A percentile compares a stretch with the other conserved stretches of the same genome.
phyloP scores from a whole-genome alignment of 2,113 vertebrate species.

The Hymenochirus boettgeri region DNA sequence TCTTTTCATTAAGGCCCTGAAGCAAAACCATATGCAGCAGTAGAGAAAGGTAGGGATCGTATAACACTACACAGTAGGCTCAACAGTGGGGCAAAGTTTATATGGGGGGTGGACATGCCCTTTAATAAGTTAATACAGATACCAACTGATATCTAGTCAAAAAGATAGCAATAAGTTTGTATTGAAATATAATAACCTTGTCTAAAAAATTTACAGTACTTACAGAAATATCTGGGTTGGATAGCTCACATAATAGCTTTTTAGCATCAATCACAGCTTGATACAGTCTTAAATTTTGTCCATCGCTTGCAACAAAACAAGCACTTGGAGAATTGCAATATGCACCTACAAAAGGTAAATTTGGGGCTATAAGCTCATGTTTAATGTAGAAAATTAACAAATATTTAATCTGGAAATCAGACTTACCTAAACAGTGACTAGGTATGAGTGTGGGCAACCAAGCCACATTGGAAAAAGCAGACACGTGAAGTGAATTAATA shows the following conservation, averaged over 20 bases:
- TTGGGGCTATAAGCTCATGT: neutral
- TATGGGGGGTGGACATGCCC: too few relatives aligned
- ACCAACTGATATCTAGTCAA: too few relatives aligned
- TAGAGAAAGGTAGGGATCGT: too few relatives aligned
- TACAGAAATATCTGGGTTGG: conserved; percentile 93
- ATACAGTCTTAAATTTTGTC: conserved; percentile 86
- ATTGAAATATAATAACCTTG: too few relatives aligned
- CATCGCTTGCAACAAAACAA: conserved; percentile 95
- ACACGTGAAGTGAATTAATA: conserved; percentile 93
- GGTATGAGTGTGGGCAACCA: conserved; percentile 95
- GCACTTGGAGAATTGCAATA: conserved; percentile 97
- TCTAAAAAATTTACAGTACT: conserved; percentile 52
- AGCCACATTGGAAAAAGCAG: conserved; percentile 93
- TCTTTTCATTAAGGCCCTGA: too few relatives aligned
- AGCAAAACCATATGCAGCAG: too few relatives aligned
- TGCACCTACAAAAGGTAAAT: conserved; percentile 66
- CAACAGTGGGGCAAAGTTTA: too few relatives aligned
- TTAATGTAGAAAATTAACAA: neutral
- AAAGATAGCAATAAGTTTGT: too few relatives aligned
- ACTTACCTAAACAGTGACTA: conserved; percentile 90
- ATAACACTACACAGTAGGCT: too few relatives aligned
- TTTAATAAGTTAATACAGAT: too few relatives aligned
- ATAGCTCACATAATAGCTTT: conserved; percentile 90
- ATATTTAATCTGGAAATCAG: neutral
- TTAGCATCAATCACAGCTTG: conserved; percentile 96